phyloP scores from a whole-genome alignment of 2,797 vertebrate species.

The Hephaestus fuliginosus region DNA sequence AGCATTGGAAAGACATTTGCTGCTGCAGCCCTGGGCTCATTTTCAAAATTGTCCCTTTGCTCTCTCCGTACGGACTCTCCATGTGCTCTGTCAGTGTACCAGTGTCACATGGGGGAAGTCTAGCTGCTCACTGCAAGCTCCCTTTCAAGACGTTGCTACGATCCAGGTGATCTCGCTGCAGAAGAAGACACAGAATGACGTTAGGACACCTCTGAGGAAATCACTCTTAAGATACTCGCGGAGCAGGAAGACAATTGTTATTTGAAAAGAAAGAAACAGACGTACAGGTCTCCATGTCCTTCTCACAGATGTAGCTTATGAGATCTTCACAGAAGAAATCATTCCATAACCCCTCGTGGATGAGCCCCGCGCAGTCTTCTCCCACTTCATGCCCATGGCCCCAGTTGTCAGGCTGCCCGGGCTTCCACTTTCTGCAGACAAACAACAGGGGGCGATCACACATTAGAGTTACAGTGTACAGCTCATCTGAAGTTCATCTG shows the following conservation, averaged over 20 bases:
- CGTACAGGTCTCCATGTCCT: slow-evolving; percentile 88
- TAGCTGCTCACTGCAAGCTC: slow-evolving; percentile 72
- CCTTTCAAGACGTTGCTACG: slow-evolving; percentile 63
- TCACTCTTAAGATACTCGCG: not conserved
- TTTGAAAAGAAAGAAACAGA: slow-evolving; percentile 1
- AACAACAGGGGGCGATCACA: slow-evolving; percentile 78
- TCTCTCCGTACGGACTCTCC: slow-evolving; percentile 68
- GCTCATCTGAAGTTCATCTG: not conserved
- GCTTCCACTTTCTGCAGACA: slow-evolving; percentile 92
- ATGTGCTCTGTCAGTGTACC: slow-evolving; percentile 59
- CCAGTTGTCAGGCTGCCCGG: slow-evolving; percentile 96
- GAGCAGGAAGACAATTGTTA: not conserved
- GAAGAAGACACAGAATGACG: slow-evolving; percentile 10
- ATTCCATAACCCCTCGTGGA: slow-evolving; percentile 93
- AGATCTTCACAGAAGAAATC: slow-evolving; percentile 94
- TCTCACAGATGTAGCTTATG: slow-evolving; percentile 95
- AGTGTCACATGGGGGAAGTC: slow-evolving; percentile 61
- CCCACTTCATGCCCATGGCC: slow-evolving; percentile 86
- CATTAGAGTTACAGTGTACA: slow-evolving; percentile 29
- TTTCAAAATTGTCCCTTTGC: slow-evolving; percentile 67
- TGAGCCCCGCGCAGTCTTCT: slow-evolving; percentile 93
- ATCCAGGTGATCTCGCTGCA: slow-evolving; percentile 63
- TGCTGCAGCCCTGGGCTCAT: slow-evolving; percentile 53
- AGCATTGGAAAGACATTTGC: slow-evolving; percentile 46
- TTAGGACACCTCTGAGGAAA: slow-evolving; percentile 1